Evolutionary conservation across 1,140 invertebrate genomes (phyloP), one percentile per base, ranked within the genome.

Genomic region (Drosophila oshimai): DNA sequence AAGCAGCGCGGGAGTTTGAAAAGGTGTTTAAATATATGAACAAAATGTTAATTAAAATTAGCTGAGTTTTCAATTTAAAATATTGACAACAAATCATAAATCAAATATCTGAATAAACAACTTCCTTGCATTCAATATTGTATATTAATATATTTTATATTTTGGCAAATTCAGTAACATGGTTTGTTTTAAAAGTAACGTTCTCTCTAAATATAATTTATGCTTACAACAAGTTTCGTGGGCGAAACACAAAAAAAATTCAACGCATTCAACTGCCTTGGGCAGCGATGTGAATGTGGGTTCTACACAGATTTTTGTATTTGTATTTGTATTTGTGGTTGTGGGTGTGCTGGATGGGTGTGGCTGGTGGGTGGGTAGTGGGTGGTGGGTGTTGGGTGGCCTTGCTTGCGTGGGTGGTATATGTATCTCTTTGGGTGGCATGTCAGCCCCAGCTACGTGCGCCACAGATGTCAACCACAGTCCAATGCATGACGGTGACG

Each of bases 371-470:
- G 31, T 17, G 18, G 10, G 47, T 47, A 54, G 37, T 39, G 36
- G 20, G 12, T 49, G 46, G 69, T 77, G 75, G 69, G 62, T 69
- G 22, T 18, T 46, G 20, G 37, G 29, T 44, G 28, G 36, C 15
- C 15, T 20, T 57, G 7, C n/a, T n/a, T n/a, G n/a, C n/a, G 12
- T 49, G 18, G 26, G 4, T 28, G n/a, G 3, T 5, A 6, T 51
- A 3, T 7, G 15, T n/a, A 4, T 9, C 7, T 5, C n/a, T 33
- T 26, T 26, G 15, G 22, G 6, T 45, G 13, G 44, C 29, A n/a
- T 18, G 26, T 69, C 77, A 84, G 42, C 80, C 79, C 79, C 79
- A 83, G 37, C 79, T 83, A 44, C 79, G 78, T 18, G 74, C 54
- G 6, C 74, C 79, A 13, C 70, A 74, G 51, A 86, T 74, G 70